Evolutionary conservation across 1,140 invertebrate genomes (phyloP).

Genomic region (Camponotus vicinus): DNA sequence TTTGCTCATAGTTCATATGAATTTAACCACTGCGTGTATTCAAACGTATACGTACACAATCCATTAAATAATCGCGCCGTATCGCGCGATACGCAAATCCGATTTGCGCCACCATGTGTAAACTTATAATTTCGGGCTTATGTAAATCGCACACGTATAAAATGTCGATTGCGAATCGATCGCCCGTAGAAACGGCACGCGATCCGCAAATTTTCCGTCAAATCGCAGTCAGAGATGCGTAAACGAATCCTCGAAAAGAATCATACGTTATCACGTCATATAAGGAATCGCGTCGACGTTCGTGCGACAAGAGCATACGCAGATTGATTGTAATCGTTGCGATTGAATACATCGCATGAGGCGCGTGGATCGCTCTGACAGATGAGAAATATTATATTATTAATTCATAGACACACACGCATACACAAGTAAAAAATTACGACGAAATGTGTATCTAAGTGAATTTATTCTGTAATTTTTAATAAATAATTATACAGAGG

Average conservation of each 20-base stretch:
- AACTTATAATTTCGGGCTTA: slow-evolving; percentile 46
- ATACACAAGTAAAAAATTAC: not conserved
- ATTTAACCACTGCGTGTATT: slow-evolving; percentile 76
- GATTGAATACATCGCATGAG: slow-evolving; percentile 15
- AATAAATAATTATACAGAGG: not conserved
- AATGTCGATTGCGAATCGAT: slow-evolving; percentile 55
- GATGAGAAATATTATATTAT: not conserved
- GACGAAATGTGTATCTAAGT: not conserved
- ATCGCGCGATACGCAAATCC: slow-evolving; percentile 40
- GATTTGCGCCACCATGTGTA: slow-evolving; percentile 46
- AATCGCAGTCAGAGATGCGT: slow-evolving; percentile 27
- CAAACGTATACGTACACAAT: slow-evolving; percentile 76
- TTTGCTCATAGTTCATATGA: slow-evolving; percentile 76
- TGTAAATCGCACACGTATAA: slow-evolving; percentile 62
- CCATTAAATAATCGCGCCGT: slow-evolving; percentile 73
- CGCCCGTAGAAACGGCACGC: slow-evolving; percentile 26
- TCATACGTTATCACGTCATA: slow-evolving; percentile 19
- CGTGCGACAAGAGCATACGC: slow-evolving; percentile 35
- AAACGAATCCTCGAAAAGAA: slow-evolving; percentile 35
- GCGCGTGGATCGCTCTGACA: not conserved
- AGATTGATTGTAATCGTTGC: not conserved
- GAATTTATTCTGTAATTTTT: not conserved
- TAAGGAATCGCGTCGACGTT: slow-evolving; percentile 25
- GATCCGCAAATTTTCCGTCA: slow-evolving; percentile 43
- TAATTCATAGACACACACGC: not conserved